phyloP scores from a whole-genome alignment of 1,140 invertebrate genomes.

The Drosophila takahashii region DNA sequence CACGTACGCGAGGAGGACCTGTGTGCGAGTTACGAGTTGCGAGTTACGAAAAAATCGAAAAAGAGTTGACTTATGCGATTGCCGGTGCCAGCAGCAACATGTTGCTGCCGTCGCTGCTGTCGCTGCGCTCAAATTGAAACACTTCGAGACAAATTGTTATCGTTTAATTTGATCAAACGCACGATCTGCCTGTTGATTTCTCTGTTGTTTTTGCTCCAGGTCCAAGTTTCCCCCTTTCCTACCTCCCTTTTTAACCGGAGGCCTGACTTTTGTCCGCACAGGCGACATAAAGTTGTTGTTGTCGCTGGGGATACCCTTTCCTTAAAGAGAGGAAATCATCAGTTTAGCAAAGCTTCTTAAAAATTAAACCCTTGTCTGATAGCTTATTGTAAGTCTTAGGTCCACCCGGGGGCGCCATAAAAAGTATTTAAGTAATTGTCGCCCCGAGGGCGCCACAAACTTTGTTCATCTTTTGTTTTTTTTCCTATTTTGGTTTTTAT shows the following conservation, averaged over 20 bases:
- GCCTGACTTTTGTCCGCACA: constrained; percentile 5
- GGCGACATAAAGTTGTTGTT: constrained; percentile 63
- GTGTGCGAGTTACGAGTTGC: constrained; percentile 38
- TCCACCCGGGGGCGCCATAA: background rate
- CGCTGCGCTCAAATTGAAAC: constrained; percentile 78
- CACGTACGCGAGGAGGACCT: constrained; percentile 24
- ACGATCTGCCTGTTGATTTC: constrained; percentile 81
- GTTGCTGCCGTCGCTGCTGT: constrained; percentile 38
- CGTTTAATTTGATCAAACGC: constrained; percentile 85
- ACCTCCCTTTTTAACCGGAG: background rate
- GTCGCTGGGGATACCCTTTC: background rate
- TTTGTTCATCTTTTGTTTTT: background rate
- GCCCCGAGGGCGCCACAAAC: background rate
- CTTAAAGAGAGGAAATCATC: too few relatives aligned
- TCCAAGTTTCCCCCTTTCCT: background rate
- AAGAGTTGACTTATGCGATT: constrained; percentile 78
- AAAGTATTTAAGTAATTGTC: background rate
- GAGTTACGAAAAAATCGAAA: background rate
- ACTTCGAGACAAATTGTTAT: constrained; percentile 85
- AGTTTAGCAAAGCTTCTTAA: background rate
- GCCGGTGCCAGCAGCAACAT: constrained; percentile 67
- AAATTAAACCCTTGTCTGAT: background rate
- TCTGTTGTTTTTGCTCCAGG: constrained; percentile 33
- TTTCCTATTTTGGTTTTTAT: too few relatives aligned
- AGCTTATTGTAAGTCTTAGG: too few relatives aligned